Evolutionary conservation across 2,888 invertebrate genomes (phyloP), one percentile per base, ranked within the genome.

Genomic region (Campoplex capitator): DNA sequence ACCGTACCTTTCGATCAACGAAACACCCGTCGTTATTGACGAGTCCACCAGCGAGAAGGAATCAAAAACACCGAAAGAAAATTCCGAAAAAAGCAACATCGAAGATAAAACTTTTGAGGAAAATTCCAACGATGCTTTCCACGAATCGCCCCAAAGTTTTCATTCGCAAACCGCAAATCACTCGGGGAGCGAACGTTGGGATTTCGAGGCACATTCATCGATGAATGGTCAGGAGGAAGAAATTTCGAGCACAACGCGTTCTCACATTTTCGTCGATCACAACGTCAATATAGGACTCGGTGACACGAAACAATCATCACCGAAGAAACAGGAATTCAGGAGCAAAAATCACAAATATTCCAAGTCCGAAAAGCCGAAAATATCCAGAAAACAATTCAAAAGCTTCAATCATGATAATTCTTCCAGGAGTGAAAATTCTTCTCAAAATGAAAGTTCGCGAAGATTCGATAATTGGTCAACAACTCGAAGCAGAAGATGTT

Each of bases 231-330:
- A n/a, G 3, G 48, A 79, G 18, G 45, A 56, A 28, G 42, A 38
- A 1, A n/a, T 18, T 42, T 35, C 65, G 58, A n/a, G 16, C 23
- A 28, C 82, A 1, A 16, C 74, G 32, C 38, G n/a, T 54, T 45
- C 11, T 76, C 85, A 83, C 54, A 76, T 86, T 4, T 88, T 89
- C 9, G 70, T 88, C 32, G 89, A 89, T 86, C 70, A 74, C 23
- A 89, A 89, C 35, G 88, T 67, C 42, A 85, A 84, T 56, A 89
- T 89, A 73, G 89, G 89, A 11, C 89, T 89, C 65, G 89, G 89
- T 16, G 89, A 89, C 8, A 88, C 87, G 23, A 88, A 65, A 82
- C 84, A 83, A 62, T 84, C 84, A 8, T 85, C 84, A 35, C 80
- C 86, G 78, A 74, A 35, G 13, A 83, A 88, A 65, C n/a, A 65